A percentile compares a stretch with the other conserved stretches of the same genome.
Evolutionary conservation across 2,113 vertebrate species (phyloP).

Genomic region (Paradisaea rubra): DNA sequence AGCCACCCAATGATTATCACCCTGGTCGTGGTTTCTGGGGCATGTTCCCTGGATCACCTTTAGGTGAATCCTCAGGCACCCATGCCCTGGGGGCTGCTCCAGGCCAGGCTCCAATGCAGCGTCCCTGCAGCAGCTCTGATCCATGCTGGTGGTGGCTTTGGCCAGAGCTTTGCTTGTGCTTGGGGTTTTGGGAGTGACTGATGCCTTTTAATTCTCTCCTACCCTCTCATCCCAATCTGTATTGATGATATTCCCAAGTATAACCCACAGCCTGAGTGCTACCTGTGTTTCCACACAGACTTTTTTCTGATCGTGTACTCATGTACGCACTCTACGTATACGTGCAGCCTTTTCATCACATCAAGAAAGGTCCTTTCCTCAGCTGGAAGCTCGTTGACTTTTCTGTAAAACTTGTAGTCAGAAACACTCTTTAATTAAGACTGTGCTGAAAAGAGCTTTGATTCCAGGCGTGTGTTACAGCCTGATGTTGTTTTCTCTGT

Average conservation of each 20-base stretch:
- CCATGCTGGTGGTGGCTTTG: background rate
- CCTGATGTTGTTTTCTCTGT: slow-evolving; percentile 10
- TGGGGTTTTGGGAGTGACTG: background rate
- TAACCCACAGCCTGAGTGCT: background rate
- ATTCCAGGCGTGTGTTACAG: slow-evolving; percentile 17
- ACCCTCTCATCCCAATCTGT: background rate
- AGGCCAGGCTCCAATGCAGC: background rate
- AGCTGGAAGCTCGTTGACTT: slow-evolving; percentile 5
- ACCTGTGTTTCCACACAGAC: background rate
- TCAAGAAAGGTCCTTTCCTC: background rate
- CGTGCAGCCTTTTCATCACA: background rate
- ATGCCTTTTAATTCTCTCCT: background rate
- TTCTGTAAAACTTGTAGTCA: background rate
- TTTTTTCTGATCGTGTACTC: background rate
- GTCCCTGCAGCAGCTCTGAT: background rate
- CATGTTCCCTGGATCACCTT: background rate
- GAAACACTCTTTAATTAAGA: slow-evolving; percentile 51
- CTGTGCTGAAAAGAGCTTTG: slow-evolving; percentile 11
- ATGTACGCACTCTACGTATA: background rate
- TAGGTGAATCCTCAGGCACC: background rate
- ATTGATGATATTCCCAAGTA: background rate
- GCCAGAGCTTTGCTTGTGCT: background rate
- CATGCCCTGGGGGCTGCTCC: background rate
- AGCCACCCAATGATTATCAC: background rate
- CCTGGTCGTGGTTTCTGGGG: background rate